phyloP scores from a whole-genome alignment of 2,888 invertebrate genomes.

The Acanthosoma haemorrhoidale region DNA sequence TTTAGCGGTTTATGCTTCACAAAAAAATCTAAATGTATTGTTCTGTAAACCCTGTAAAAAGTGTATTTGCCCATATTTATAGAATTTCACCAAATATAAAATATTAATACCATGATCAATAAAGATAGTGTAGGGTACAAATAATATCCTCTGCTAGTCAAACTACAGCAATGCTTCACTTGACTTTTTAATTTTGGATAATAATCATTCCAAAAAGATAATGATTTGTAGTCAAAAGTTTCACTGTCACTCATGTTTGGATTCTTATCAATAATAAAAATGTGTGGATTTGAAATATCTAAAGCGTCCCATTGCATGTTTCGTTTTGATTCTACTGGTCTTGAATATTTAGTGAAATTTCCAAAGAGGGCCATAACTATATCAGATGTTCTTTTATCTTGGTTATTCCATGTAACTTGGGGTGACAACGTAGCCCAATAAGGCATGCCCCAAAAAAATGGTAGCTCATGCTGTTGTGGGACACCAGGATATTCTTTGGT shows the following conservation, averaged over 20 bases:
- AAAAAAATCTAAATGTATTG: background rate
- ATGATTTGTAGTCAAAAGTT: conserved; percentile 66
- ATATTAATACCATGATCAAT: background rate
- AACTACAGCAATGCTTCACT: conserved; percentile 63
- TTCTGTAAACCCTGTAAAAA: background rate
- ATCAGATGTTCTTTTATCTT: conserved; percentile 72
- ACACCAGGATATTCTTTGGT: conserved; percentile 74
- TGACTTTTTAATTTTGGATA: conserved; percentile 70
- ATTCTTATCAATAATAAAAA: conserved; percentile 68
- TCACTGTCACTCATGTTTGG: conserved; percentile 68
- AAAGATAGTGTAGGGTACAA: background rate
- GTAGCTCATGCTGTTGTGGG: conserved; percentile 74
- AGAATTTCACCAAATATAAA: background rate
- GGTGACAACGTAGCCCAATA: conserved; percentile 56
- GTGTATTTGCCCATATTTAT: background rate
- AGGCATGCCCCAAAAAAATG: conserved; percentile 76
- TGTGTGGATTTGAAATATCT: conserved; percentile 60
- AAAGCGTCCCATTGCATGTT: conserved; percentile 72
- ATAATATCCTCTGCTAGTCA: conserved; percentile 49
- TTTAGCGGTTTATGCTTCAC: background rate
- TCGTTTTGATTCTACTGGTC: conserved; percentile 59
- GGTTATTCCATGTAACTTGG: conserved; percentile 61
- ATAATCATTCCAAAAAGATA: conserved; percentile 79
- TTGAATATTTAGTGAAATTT: conserved; percentile 68
- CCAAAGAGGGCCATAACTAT: conserved; percentile 75